Conservation (phyloP, 2,113 vertebrate genomes). For the Heterotis niloticus region DNA sequence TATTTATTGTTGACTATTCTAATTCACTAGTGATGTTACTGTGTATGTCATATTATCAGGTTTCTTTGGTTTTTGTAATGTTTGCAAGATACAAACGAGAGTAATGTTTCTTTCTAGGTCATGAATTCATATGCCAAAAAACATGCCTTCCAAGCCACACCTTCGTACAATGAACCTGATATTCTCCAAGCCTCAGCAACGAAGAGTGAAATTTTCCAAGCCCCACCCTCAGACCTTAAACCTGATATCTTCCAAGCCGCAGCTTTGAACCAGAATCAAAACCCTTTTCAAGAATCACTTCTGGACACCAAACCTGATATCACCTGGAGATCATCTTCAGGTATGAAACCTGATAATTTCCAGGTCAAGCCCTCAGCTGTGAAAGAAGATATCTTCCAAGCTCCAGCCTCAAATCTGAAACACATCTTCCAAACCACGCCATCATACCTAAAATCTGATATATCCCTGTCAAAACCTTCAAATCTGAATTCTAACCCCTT, state of each 20-base stretch:
- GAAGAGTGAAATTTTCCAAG: constrained; percentile 15
- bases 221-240: not conserved
- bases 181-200: not conserved
- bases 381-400: not conserved
- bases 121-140: not conserved
- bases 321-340: not conserved
- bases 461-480: not conserved
- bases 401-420: not conserved
- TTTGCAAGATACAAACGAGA: no score
- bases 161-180: constrained; percentile 1
- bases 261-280: not conserved
- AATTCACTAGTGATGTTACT: no score
- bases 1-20: no score
- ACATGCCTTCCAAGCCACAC: constrained; percentile 25
- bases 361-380: not conserved
- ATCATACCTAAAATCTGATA: not conserved
- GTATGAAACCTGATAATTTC: not conserved
- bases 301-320: not conserved
- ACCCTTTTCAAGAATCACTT: not conserved
- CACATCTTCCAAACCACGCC: not conserved
- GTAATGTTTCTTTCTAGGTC: no score
- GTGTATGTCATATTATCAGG: no score
- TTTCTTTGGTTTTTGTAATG: no score
- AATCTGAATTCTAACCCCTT: not conserved
- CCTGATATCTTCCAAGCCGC: constrained; percentile 17